Conservation (phyloP, 2,888 invertebrate genomes). For the Sycophila texana region DNA sequence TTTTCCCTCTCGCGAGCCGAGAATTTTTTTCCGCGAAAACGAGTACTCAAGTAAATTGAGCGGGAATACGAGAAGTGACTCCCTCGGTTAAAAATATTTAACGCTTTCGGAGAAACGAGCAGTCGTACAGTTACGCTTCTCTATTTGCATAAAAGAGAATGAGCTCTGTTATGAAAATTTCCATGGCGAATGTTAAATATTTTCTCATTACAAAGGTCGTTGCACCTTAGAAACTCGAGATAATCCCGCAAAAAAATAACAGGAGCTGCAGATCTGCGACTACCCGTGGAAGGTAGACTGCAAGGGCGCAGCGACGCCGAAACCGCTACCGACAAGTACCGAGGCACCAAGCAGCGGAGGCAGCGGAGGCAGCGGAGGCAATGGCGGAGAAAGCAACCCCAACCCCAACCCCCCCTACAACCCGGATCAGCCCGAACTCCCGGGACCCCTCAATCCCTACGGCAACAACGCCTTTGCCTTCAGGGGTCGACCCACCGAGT, state of each 20-base stretch:
- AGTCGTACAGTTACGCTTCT: background rate
- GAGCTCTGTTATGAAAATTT: background rate
- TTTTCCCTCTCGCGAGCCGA: no score
- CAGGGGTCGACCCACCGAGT: constrained; percentile 59
- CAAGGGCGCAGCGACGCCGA: constrained; percentile 70
- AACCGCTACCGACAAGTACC: constrained; percentile 59
- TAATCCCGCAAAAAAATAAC: constrained; percentile 50
- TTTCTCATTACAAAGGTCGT: background rate
- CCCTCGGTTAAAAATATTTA: background rate
- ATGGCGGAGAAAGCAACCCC: constrained; percentile 18
- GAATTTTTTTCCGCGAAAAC: no score
- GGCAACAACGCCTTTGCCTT: constrained; percentile 48
- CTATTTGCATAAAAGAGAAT: constrained; percentile 16
- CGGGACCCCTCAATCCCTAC: constrained; percentile 61
- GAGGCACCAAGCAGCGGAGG: background rate
- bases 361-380: constrained; percentile 34
- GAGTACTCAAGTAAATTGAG: no score
- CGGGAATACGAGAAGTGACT: background rate
- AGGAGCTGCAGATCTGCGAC: constrained; percentile 82
- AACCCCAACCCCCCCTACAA: constrained; percentile 54
- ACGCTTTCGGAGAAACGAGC: constrained; percentile 2
- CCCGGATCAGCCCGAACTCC: constrained; percentile 43
- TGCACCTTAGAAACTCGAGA: no score
- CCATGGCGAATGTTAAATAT: background rate
- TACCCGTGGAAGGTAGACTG: constrained; percentile 81